phyloP scores from a whole-genome alignment of 2,888 invertebrate genomes.

The Netelia melanura region DNA sequence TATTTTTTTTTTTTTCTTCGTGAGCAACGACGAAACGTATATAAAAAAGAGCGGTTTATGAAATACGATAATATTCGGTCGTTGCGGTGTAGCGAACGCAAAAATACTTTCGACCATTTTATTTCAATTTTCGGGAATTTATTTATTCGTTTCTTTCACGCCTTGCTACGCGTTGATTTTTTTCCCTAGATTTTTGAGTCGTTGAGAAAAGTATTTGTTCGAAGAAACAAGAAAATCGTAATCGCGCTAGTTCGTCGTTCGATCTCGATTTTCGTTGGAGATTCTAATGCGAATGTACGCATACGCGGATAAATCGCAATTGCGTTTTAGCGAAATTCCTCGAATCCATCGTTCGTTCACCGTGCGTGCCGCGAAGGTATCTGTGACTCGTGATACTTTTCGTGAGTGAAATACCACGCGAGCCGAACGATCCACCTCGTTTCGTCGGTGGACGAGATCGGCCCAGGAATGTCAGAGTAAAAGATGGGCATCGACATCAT shows the following conservation, averaged over 20 bases:
- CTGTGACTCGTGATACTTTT: conserved; percentile 58
- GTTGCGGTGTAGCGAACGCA: conserved; percentile 2
- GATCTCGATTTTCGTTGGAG: neutral
- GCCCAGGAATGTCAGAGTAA: conserved; percentile 50
- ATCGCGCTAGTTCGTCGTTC: neutral
- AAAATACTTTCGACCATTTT: neutral
- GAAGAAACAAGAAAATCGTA: neutral
- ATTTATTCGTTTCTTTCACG: too few species aligned
- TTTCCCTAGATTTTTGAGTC: too few species aligned
- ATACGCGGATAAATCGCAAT: neutral
- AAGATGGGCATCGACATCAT: conserved; percentile 40
- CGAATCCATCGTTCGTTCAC: conserved; percentile 25
- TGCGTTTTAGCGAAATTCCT: neutral
- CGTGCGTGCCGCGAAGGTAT: conserved; percentile 11
- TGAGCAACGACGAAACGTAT: neutral
- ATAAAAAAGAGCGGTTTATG: conserved; percentile 29
- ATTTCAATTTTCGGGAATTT: conserved; percentile 25
- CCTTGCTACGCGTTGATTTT: too few species aligned
- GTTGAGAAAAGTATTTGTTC: neutral
- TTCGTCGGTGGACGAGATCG: conserved; percentile 43
- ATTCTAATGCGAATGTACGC: neutral
- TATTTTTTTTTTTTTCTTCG: conserved; percentile 5
- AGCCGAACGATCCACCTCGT: conserved; percentile 41
- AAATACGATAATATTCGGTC: conserved; percentile 29
- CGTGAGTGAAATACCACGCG: conserved; percentile 51